A percentile compares a stretch with the other conserved stretches of the same genome.
phyloP scores from a whole-genome alignment of 2,888 invertebrate genomes.

The Pheosia gnoma region DNA sequence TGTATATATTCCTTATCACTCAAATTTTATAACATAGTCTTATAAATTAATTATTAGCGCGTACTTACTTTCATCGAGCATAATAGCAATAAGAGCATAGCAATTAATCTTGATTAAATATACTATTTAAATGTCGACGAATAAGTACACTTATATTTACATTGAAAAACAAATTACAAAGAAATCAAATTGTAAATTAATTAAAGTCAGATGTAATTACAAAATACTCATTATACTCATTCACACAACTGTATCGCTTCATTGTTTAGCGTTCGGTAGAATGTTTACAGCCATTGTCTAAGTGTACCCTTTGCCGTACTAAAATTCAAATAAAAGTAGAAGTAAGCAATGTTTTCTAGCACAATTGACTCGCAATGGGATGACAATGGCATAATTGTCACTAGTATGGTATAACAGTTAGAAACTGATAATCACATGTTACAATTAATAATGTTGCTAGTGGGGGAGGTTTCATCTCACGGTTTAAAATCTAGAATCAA shows the following conservation, averaged over 20 bases:
- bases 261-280: conserved; percentile 8
- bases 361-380: no score
- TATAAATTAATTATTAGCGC: no score
- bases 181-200: conserved; percentile 10
- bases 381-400: no score
- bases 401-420: no score
- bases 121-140: no score
- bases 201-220: conserved; percentile 11
- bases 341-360: no score
- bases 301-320: conserved; percentile 8
- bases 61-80: no score
- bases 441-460: conserved; percentile 7
- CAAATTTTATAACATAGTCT: no score
- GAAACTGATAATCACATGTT: not conserved
- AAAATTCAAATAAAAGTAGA: conserved; percentile 20
- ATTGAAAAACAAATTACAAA: not conserved
- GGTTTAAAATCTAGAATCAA: not conserved
- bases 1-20: no score
- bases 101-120: no score
- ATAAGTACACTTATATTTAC: no score
- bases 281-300: conserved; percentile 16
- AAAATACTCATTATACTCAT: conserved; percentile 8
- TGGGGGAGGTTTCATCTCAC: not conserved
- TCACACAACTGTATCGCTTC: not conserved
- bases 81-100: no score